Percentiles rank a stretch among this genome's conserved stretches.
phyloP scores from a whole-genome alignment of 1,140 invertebrate species.

The Plutomurus gul region DNA sequence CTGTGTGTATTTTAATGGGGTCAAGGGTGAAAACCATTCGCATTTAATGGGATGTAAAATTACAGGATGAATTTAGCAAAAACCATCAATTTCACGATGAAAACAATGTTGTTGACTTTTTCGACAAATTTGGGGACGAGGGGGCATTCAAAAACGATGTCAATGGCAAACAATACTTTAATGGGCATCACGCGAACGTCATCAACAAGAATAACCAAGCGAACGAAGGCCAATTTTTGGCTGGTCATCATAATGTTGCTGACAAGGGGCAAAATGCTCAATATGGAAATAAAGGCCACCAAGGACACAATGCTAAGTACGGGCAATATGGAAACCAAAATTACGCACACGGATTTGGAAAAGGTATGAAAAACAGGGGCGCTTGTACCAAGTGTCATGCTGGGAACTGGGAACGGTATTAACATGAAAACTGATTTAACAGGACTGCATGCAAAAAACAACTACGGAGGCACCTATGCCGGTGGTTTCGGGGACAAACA shows the following conservation, averaged over 20 bases:
- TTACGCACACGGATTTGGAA: conserved; percentile 43
- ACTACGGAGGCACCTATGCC: conserved; percentile 43
- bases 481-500: conserved; percentile 43
- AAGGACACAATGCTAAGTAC: conserved; percentile 42
- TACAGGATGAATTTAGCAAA: conserved; percentile 48
- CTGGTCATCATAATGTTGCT: conserved; percentile 47
- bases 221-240: conserved; percentile 43
- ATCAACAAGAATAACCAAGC: conserved; percentile 50
- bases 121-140: conserved; percentile 53
- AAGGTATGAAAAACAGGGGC: conserved; percentile 7
- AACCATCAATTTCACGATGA: conserved; percentile 50
- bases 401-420: no score
- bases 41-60: neutral
- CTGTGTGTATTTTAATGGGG: no score
- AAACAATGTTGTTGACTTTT: conserved; percentile 48
- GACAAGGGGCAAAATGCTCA: conserved; percentile 41
- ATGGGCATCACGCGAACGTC: conserved; percentile 47
- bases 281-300: conserved; percentile 49
- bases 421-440: neutral
- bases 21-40: no score
- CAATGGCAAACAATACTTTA: conserved; percentile 49
- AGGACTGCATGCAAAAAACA: conserved; percentile 44
- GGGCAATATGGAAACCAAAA: conserved; percentile 35
- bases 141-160: conserved; percentile 52
- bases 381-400: no score